Evolutionary conservation across 37 sponge, comb jelly and placozoan genomes (phyloP), one percentile per base, ranked within the genome.

Genomic region (Agelas oroides): DNA sequence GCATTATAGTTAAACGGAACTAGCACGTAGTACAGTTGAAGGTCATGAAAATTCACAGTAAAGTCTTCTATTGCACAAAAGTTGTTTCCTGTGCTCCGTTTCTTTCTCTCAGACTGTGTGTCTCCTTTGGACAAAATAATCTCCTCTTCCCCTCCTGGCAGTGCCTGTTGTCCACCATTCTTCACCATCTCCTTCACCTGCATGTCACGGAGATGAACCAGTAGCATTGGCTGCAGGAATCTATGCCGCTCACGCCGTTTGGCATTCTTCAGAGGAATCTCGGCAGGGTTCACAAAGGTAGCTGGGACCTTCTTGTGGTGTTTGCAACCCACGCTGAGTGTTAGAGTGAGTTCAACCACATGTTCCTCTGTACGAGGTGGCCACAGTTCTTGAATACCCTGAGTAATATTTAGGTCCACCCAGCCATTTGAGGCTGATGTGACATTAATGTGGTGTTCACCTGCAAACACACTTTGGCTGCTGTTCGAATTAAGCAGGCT

Each of bases 1-100:
- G 88, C 88, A 66, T 87, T 87, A 59, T 81, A 87, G 0, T 6
- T 24, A n/a, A 30, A 35, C 24, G 88, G 88, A 33, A 39, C 58
- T 2, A 75, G 23, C 5, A 87, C 40, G 21, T 87, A 37, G 25
- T 35, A 6, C 16, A 87, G 57, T 13, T 66, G 37, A 1, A 87
- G 27, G 28, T 75, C 33, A 21, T 12, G 6, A 52, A 87, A 87
- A 5, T 27, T 27, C 32, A 87, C 52, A 2, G 55, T 20, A 59
- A 58, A 81, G 55, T 87, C 59, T 20, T 75, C 82, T 1, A 66
- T 20, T 40, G 28, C 25, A 35, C 88, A 87, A 0, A 28, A 17
- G 62, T 23, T 8, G 5, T 19, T 13, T 76, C 6, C 5, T 65
- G 28, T 35, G 79, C 12, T 39, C 23, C 36, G 40, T 18, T 35